A percentile compares a stretch with the other conserved stretches of the same genome.
Evolutionary conservation across 2,797 vertebrate species (phyloP).

Genomic region (Typhlichthys eigenmanni): DNA sequence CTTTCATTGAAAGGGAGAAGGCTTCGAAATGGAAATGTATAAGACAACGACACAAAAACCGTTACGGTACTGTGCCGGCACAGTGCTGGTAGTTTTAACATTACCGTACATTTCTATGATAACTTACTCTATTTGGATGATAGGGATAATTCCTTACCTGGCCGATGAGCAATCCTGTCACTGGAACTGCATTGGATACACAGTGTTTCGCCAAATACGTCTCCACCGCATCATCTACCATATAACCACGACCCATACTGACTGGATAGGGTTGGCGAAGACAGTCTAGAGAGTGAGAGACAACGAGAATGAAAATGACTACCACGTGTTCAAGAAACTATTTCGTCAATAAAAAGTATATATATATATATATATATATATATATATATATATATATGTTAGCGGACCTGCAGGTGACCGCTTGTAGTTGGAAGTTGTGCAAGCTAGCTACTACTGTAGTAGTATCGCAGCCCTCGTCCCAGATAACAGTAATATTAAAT

Average conservation of each 20-base stretch:
- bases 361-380: too few relatives aligned
- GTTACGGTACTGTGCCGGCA: neutral
- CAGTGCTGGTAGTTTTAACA: too few relatives aligned
- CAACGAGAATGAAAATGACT: neutral
- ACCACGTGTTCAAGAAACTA: too few relatives aligned
- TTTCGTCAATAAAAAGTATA: too few relatives aligned
- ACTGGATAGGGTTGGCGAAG: constrained; percentile 5
- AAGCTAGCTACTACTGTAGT: too few relatives aligned
- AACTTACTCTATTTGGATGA: neutral
- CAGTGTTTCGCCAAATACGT: constrained; percentile 82
- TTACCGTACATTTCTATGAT: too few relatives aligned
- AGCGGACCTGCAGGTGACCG: too few relatives aligned
- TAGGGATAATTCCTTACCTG: constrained; percentile 75
- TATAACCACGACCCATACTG: constrained; percentile 90
- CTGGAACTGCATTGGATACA: constrained; percentile 62
- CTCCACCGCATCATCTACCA: constrained; percentile 87
- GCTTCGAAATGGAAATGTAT: neutral
- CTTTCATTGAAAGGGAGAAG: too few relatives aligned
- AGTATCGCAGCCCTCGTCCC: too few relatives aligned
- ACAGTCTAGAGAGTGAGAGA: neutral
- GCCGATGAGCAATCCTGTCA: constrained; percentile 91
- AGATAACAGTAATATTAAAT: too few relatives aligned
- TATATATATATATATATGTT: too few relatives aligned
- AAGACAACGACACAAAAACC: neutral
- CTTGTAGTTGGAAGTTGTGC: too few relatives aligned